Conservation (phyloP, 2,797 vertebrate species). For the Eupleurogrammus muticus region DNA sequence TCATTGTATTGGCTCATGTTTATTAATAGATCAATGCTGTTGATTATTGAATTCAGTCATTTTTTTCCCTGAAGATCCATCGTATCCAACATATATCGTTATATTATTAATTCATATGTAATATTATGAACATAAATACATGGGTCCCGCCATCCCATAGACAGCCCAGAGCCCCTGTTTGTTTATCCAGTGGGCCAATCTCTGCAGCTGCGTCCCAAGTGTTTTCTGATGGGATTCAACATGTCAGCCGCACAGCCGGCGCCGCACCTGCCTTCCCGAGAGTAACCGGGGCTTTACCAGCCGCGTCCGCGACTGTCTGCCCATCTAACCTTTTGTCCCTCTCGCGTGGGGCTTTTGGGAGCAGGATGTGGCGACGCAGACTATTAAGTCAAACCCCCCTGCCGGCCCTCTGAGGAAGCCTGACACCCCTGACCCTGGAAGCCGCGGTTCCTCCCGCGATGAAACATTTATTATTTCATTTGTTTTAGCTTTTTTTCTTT, state of each 20-base stretch:
- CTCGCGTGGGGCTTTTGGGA: constrained; percentile 38
- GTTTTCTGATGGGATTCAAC: constrained; percentile 66
- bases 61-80: not conserved
- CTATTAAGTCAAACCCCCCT: constrained; percentile 64
- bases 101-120: not conserved
- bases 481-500: constrained; percentile 23
- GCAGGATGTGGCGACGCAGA: constrained; percentile 69
- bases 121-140: not conserved
- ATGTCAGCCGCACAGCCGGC: constrained; percentile 63
- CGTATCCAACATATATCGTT: not conserved
- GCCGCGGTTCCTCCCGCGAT: constrained; percentile 60
- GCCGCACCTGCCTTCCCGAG: constrained; percentile 67
- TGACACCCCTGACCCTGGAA: constrained; percentile 69
- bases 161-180: constrained; percentile 22
- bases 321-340: constrained; percentile 60
- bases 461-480: constrained; percentile 74
- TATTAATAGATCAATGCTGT: not conserved
- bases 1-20: too few species aligned
- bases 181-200: constrained; percentile 50
- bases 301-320: constrained; percentile 49
- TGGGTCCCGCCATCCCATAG: not conserved
- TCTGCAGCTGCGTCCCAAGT: constrained; percentile 68
- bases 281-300: constrained; percentile 50
- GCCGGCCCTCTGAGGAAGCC: constrained; percentile 61
- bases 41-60: not conserved